phyloP scores from a whole-genome alignment of 2,113 vertebrate species.

The Bubo bubo region DNA sequence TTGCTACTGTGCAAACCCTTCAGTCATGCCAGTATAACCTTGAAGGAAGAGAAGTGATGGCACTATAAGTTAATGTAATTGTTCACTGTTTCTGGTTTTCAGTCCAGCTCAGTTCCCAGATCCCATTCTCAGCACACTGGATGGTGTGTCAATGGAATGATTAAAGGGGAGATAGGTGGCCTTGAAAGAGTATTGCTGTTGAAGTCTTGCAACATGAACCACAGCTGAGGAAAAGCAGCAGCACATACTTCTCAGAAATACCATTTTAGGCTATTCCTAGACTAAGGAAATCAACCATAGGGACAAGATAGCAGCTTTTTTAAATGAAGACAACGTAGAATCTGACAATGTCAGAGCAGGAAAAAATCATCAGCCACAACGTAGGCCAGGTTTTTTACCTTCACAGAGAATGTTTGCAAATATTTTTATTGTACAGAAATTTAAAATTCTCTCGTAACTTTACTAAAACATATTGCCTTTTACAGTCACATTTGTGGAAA shows the following conservation, averaged over 20 bases:
- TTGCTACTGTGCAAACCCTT: neutral
- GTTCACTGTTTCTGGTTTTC: neutral
- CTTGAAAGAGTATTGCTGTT: neutral
- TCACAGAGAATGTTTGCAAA: neutral
- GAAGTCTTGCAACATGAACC: neutral
- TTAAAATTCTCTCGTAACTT: neutral
- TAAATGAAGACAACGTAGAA: neutral
- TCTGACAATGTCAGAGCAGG: neutral
- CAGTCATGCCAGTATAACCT: accelerated
- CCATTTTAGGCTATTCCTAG: neutral
- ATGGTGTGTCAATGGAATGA: neutral
- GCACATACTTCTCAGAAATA: neutral
- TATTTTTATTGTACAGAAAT: neutral
- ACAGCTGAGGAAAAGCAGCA: neutral
- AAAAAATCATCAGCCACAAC: neutral
- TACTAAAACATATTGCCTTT: neutral
- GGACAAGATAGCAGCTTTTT: neutral
- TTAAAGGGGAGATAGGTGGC: neutral
- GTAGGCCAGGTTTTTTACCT: neutral
- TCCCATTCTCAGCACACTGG: neutral
- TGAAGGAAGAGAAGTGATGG: neutral
- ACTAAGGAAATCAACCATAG: neutral
- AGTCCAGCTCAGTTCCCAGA: neutral
- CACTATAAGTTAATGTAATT: neutral
- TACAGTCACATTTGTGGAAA: neutral